Evolutionary conservation across 1,140 invertebrate genomes (phyloP).

Genomic region (Nixonia krombeini): DNA sequence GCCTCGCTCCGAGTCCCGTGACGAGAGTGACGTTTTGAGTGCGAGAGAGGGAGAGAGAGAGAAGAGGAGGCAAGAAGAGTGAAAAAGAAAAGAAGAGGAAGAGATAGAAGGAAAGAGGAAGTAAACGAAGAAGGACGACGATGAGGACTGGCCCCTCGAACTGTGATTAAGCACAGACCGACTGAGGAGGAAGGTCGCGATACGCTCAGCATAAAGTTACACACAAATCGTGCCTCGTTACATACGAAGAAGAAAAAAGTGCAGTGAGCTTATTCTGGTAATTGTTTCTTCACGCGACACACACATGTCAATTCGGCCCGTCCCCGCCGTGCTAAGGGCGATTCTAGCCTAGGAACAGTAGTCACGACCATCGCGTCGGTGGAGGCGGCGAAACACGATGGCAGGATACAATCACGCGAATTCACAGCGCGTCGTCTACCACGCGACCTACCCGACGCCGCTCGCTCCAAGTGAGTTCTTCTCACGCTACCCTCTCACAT

Average conservation of each 20-base stretch:
- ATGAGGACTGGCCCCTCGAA: background rate
- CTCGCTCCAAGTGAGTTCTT: constrained; percentile 70
- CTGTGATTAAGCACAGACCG: background rate
- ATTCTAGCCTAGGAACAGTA: constrained; percentile 1
- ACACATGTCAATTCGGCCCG: constrained; percentile 29
- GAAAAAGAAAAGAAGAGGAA: too few relatives aligned
- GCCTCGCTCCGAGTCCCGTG: too few relatives aligned
- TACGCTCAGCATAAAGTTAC: constrained; percentile 2
- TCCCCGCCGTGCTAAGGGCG: constrained; percentile 6
- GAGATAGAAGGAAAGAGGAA: too few relatives aligned
- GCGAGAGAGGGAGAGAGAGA: constrained; percentile 1
- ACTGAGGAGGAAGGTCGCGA: too few relatives aligned
- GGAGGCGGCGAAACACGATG: constrained; percentile 51
- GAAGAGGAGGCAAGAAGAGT: too few relatives aligned
- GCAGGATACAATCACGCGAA: constrained; percentile 67
- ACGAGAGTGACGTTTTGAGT: too few relatives aligned
- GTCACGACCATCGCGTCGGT: background rate
- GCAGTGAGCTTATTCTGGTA: too few relatives aligned
- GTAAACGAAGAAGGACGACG: too few relatives aligned
- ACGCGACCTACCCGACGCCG: constrained; percentile 70
- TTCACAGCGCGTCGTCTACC: constrained; percentile 63
- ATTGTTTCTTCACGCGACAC: too few relatives aligned
- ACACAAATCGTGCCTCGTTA: constrained; percentile 22
- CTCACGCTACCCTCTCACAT: constrained; percentile 48
- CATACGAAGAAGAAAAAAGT: constrained; percentile 3